Evolutionary conservation across 37 sponge, comb jelly and placozoan species (phyloP).

Genomic region (Corticium candelabrum): DNA sequence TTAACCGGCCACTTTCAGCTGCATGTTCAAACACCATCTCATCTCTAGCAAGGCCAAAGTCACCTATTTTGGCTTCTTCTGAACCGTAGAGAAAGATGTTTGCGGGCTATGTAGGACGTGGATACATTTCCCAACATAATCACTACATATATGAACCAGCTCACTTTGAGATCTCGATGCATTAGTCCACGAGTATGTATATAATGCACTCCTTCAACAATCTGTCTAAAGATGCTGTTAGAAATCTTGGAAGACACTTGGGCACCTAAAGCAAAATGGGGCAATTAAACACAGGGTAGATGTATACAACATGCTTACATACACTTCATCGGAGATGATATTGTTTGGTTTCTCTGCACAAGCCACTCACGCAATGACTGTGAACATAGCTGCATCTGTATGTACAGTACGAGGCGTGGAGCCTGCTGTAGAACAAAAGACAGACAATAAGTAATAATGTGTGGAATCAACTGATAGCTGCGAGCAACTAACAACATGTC

Average conservation of each 20-base stretch:
- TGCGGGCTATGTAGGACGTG: slow-evolving; percentile 48
- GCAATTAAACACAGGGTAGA: background rate
- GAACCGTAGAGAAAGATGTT: slow-evolving; percentile 88
- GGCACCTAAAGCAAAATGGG: background rate
- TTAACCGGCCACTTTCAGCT: too few relatives aligned
- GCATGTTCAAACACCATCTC: background rate
- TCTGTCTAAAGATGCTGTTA: background rate
- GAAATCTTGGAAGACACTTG: background rate
- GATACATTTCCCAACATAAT: background rate
- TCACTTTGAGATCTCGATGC: slow-evolving; percentile 7
- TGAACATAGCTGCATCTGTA: slow-evolving; percentile 12
- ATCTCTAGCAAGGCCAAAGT: slow-evolving; percentile 89
- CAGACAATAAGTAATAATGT: background rate
- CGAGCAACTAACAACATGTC: too few relatives aligned
- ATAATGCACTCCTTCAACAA: slow-evolving; percentile 3
- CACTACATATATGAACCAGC: background rate
- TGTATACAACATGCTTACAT: background rate
- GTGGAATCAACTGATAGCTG: too few relatives aligned
- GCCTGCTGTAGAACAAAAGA: background rate
- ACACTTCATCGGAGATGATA: background rate
- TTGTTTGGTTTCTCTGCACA: background rate
- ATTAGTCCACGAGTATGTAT: slow-evolving; percentile 10
- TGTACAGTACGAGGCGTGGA: background rate
- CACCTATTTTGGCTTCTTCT: slow-evolving; percentile 88
- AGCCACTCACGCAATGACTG: background rate